Evolutionary conservation across 1,140 invertebrate species (phyloP).

Genomic region (Diplogasteroides magnus): DNA sequence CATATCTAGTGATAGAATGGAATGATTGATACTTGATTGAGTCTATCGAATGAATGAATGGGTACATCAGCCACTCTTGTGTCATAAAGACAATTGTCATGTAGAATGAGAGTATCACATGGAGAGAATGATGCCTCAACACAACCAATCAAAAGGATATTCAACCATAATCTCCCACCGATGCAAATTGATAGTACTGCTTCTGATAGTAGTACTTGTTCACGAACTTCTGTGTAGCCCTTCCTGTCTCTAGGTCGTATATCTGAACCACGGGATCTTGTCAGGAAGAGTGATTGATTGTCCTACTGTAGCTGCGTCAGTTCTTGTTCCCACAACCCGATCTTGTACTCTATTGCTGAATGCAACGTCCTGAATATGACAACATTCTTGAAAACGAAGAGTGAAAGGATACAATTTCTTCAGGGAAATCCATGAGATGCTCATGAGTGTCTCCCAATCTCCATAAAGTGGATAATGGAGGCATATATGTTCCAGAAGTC

Average conservation of each 20-base stretch:
- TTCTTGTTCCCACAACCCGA: too few species aligned
- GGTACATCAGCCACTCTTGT: slow-evolving; percentile 66
- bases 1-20: slow-evolving; percentile 70
- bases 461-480: slow-evolving; percentile 79
- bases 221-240: slow-evolving; percentile 69
- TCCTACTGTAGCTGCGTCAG: too few species aligned
- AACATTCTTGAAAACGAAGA: too few species aligned
- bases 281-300: too few species aligned
- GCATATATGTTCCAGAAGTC: slow-evolving; percentile 77
- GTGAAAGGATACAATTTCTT: slow-evolving; percentile 67
- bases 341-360: too few species aligned
- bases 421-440: slow-evolving; percentile 68
- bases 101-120: slow-evolving; percentile 84
- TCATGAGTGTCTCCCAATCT: slow-evolving; percentile 69
- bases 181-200: too few species aligned
- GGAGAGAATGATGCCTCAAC: slow-evolving; percentile 78
- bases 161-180: too few species aligned
- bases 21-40: neutral
- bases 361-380: too few species aligned
- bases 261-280: slow-evolving; percentile 67
- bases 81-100: slow-evolving; percentile 94
- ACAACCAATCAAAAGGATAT: too few species aligned
- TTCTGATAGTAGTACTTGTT: too few species aligned
- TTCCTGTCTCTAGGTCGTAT: slow-evolving; percentile 80
- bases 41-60: slow-evolving; percentile 8